Conservation (phyloP, 1,140 invertebrate genomes). For the Drosophila insularis region DNA sequence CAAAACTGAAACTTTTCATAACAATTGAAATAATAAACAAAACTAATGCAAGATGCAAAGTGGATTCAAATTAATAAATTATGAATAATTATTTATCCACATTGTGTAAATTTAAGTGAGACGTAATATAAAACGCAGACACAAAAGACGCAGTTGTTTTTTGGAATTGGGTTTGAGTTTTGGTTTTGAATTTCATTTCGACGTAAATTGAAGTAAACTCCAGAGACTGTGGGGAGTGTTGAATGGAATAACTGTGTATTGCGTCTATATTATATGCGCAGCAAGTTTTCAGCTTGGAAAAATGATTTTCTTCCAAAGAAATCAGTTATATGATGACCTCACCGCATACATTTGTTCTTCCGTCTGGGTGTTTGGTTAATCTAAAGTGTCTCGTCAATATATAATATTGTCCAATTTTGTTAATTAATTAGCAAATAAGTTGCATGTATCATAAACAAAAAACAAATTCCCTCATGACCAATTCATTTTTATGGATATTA, state of each 20-base stretch:
- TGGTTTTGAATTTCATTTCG: conserved; percentile 1
- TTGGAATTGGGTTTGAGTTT: not conserved
- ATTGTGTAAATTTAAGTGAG: not conserved
- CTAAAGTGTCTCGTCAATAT: conserved; percentile 15
- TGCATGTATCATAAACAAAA: conserved; percentile 36
- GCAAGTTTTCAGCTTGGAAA: conserved; percentile 2
- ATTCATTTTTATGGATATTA: conserved; percentile 37
- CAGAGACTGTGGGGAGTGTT: not conserved
- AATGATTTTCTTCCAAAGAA: not conserved
- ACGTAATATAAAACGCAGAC: not conserved
- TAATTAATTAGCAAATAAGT: conserved; percentile 57
- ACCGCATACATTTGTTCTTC: not conserved
- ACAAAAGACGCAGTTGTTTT: not conserved
- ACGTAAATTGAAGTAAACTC: not conserved
- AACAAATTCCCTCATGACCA: conserved; percentile 2
- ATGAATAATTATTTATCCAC: not conserved
- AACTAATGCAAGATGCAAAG: too few species aligned
- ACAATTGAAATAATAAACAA: too few species aligned
- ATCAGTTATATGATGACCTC: not conserved
- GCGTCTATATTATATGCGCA: not conserved
- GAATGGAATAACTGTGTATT: not conserved
- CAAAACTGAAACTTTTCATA: too few species aligned
- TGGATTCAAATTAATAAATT: not conserved
- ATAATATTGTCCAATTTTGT: conserved; percentile 11
- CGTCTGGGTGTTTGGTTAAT: not conserved